phyloP scores from a whole-genome alignment of 2,113 vertebrate genomes.

The Acrocephalus kingi region DNA sequence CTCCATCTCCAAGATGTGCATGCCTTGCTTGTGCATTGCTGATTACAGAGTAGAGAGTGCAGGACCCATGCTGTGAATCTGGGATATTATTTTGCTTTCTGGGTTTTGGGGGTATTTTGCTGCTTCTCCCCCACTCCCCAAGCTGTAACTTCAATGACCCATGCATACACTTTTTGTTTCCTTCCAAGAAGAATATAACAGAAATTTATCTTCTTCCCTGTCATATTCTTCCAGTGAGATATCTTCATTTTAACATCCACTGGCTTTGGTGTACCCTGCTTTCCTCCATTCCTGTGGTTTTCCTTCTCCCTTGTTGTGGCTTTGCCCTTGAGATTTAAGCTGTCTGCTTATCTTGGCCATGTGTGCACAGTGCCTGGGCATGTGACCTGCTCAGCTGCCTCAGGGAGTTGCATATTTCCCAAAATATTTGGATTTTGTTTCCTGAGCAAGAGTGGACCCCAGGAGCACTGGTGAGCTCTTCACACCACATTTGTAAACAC shows the following conservation, averaged over 20 bases:
- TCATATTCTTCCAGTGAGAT: background rate
- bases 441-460: background rate
- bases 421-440: constrained; percentile 27
- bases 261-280: background rate
- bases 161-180: rapidly evolving
- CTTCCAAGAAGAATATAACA: background rate
- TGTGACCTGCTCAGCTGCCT: background rate
- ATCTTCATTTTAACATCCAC: background rate
- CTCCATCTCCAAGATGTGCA: background rate
- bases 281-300: background rate
- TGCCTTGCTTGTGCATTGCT: background rate
- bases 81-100: background rate
- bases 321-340: constrained; percentile 48
- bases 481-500: background rate
- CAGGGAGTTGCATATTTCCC: constrained; percentile 4
- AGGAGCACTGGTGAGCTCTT: background rate
- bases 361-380: background rate
- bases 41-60: background rate
- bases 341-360: constrained; percentile 33
- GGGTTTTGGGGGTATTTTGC: background rate
- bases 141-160: background rate
- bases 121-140: background rate
- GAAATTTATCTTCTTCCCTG: background rate
- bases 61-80: background rate
- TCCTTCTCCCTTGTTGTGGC: background rate